A percentile compares a stretch with the other conserved stretches of the same genome.
These are phyloP conservation scores for Dolichoris vasculosae DNA, from an alignment of 1,140 invertebrate genomes.

Conservation along the genomic window DNA sequence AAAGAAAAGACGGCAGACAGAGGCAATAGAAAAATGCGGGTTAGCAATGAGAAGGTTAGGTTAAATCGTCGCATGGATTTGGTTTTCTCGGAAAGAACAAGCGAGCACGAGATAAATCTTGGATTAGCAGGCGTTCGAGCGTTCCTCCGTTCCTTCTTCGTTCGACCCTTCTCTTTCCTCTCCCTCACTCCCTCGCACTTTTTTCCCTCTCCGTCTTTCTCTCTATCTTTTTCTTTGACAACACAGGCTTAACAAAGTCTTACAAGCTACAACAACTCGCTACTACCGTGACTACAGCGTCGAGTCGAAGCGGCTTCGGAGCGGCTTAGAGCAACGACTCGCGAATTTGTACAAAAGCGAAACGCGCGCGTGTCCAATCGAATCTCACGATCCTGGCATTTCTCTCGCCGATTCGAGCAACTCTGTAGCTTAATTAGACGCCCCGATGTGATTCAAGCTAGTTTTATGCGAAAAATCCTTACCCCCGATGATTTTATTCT, in stretches of 20 bases:
- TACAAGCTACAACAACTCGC: conserved; percentile 63
- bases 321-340: conserved; percentile 6
- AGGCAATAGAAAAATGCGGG: conserved; percentile 48
- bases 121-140: conserved; percentile 66
- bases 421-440: conserved; percentile 35
- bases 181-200: conserved; percentile 48
- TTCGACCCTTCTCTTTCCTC: conserved; percentile 50
- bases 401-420: not conserved
- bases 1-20: not conserved
- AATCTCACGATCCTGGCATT: not conserved
- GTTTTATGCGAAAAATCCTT: not conserved
- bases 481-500: not conserved
- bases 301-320: conserved; percentile 12
- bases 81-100: conserved; percentile 35
- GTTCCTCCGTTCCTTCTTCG: conserved; percentile 50
- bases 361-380: conserved; percentile 21
- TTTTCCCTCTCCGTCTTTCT: conserved; percentile 44
- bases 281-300: conserved; percentile 56
- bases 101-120: conserved; percentile 69
- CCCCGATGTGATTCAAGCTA: not conserved
- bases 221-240: conserved; percentile 55
- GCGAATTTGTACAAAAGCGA: conserved; percentile 15
- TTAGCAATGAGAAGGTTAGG: conserved; percentile 23
- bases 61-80: conserved; percentile 35
- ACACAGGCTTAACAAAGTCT: conserved; percentile 68